Evolutionary conservation across 1,140 invertebrate genomes (phyloP).

Genomic region (Melanaphis sacchari): DNA sequence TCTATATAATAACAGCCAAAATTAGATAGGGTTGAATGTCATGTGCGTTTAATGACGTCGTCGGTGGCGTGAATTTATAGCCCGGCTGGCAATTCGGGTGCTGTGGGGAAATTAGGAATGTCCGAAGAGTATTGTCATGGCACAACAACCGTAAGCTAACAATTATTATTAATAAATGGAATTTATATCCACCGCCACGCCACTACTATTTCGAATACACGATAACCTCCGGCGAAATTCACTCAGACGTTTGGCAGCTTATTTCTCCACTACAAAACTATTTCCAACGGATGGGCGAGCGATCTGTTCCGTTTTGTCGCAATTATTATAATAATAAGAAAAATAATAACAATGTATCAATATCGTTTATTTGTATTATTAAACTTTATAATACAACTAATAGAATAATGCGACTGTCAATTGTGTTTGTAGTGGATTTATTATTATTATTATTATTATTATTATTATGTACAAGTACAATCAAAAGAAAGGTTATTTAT

Average conservation of each 20-base stretch:
- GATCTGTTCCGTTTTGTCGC: too few relatives aligned
- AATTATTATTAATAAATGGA: constrained; percentile 30
- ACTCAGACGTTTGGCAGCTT: background rate
- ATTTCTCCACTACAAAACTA: background rate
- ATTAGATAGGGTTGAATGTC: background rate
- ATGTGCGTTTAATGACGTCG: background rate
- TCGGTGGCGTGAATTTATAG: constrained; percentile 20
- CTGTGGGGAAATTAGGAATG: constrained; percentile 7
- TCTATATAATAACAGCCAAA: background rate
- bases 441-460: too few relatives aligned
- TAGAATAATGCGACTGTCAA: too few relatives aligned
- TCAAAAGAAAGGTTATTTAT: background rate
- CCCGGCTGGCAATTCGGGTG: background rate
- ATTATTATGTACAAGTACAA: too few relatives aligned
- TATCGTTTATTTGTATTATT: too few relatives aligned
- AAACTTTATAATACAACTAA: too few relatives aligned
- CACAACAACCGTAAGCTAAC: constrained; percentile 15
- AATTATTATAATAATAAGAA: too few relatives aligned
- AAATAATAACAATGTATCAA: too few relatives aligned
- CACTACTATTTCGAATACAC: background rate
- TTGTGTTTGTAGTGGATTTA: too few relatives aligned
- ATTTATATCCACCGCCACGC: background rate
- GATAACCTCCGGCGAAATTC: background rate
- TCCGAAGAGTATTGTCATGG: constrained; percentile 1
- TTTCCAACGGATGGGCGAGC: background rate